Conservation (phyloP, 2,113 vertebrate species). For the Butastur rufipennis region DNA sequence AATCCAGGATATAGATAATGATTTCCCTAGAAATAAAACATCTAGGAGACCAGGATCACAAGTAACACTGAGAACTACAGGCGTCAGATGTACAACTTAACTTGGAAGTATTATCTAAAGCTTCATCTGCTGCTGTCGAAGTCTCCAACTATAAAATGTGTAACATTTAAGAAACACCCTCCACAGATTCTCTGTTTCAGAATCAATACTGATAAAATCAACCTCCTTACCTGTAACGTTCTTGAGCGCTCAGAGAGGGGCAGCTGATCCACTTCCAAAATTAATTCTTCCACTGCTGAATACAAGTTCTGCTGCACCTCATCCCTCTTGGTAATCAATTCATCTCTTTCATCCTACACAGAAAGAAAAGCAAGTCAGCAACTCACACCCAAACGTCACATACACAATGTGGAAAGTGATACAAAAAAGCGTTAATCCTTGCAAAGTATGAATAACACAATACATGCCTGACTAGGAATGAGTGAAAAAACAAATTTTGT, state of each 20-base stretch:
- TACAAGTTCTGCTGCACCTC: conserved; percentile 61
- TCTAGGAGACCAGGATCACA: neutral
- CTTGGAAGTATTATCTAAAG: neutral
- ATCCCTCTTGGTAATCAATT: conserved; percentile 70
- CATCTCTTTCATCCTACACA: conserved; percentile 53
- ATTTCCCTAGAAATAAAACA: neutral
- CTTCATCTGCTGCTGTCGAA: neutral
- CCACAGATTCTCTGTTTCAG: neutral
- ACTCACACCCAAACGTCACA: neutral
- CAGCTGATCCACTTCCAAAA: conserved; percentile 69
- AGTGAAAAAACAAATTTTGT: neutral
- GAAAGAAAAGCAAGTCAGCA: neutral
- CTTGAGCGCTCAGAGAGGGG: conserved; percentile 63
- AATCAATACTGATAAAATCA: neutral
- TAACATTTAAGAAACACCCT: neutral
- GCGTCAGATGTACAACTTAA: neutral
- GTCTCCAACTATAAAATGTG: neutral
- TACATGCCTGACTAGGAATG: neutral
- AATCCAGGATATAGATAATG: neutral
- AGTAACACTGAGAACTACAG: neutral
- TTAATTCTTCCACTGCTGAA: conserved; percentile 58
- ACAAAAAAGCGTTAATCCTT: neutral
- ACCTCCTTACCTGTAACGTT: conserved; percentile 63
- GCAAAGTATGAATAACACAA: neutral
- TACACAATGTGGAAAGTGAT: neutral